Conservation (phyloP, 2,888 invertebrate genomes). For the Deladenus siricidicola region DNA sequence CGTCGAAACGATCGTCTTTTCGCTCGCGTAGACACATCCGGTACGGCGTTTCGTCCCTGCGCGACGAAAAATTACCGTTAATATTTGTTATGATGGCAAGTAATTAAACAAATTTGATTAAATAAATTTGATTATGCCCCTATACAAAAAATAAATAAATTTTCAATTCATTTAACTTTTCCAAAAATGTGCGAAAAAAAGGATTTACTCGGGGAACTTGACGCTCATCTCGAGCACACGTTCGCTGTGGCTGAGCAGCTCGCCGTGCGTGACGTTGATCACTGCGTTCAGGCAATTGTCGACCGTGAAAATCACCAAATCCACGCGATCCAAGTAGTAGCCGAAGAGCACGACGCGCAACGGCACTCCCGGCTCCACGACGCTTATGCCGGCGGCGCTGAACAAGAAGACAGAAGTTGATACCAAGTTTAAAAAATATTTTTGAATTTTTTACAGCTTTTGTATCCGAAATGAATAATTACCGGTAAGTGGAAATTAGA, state of each 20-base stretch:
- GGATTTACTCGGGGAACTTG: slow-evolving; percentile 26
- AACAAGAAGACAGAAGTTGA: slow-evolving; percentile 4
- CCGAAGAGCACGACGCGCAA: slow-evolving; percentile 37
- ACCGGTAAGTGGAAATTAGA: too few species aligned
- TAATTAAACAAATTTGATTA: too few species aligned
- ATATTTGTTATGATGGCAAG: too few species aligned
- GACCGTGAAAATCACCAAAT: slow-evolving; percentile 28
- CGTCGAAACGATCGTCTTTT: slow-evolving; percentile 14
- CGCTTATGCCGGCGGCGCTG: slow-evolving; percentile 32
- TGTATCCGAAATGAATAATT: too few species aligned
- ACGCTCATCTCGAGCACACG: slow-evolving; percentile 31
- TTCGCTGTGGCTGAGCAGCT: slow-evolving; percentile 32
- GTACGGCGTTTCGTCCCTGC: slow-evolving; percentile 35
- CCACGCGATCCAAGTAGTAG: slow-evolving; percentile 30
- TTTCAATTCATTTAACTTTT: too few species aligned
- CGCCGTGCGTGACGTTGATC: slow-evolving; percentile 29
- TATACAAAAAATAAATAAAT: too few species aligned
- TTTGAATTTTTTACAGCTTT: too few species aligned
- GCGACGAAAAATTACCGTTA: background rate
- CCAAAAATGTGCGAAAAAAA: background rate
- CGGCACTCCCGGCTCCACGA: slow-evolving; percentile 32
- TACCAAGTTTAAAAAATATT: background rate
- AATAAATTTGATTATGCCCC: too few species aligned
- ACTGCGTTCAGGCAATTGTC: slow-evolving; percentile 33
- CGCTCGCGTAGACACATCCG: slow-evolving; percentile 35